Conservation (phyloP, 2,113 vertebrate genomes). For the Enhydra lutris region DNA sequence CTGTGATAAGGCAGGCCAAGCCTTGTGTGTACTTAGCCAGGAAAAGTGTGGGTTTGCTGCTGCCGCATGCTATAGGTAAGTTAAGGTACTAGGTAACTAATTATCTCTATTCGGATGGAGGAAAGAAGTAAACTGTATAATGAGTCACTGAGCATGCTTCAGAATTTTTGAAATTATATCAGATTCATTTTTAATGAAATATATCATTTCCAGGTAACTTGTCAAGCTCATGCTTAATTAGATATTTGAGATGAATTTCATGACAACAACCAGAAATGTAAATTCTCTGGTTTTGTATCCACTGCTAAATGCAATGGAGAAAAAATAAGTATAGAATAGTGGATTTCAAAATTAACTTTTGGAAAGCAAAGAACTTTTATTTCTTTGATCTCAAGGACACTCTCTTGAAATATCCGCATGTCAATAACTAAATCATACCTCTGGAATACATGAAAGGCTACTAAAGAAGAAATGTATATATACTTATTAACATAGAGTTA, state of each 20-base stretch:
- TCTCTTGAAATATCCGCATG: not conserved
- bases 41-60: not conserved
- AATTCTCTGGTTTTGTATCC: not conserved
- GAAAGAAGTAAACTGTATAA: not conserved
- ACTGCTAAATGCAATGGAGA: not conserved
- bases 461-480: not conserved
- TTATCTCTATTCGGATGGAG: not conserved
- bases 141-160: not conserved
- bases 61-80: not conserved
- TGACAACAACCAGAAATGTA: not conserved
- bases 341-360: not conserved
- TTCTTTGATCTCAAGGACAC: not conserved
- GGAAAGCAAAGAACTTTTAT: not conserved
- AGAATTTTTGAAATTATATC: not conserved
- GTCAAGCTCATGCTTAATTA: not conserved
- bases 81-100: not conserved
- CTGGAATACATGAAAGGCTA: not conserved
- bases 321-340: not conserved
- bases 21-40: not conserved
- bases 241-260: not conserved
- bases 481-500: not conserved
- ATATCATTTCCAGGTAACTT: not conserved
- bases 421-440: not conserved
- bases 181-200: not conserved
- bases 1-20: not conserved